A percentile compares a stretch with the other conserved stretches of the same genome.
These are phyloP conservation scores for Cyrtorhinus lividipennis DNA, from an alignment of 1,140 invertebrate genomes.

Conservation along the genomic window DNA sequence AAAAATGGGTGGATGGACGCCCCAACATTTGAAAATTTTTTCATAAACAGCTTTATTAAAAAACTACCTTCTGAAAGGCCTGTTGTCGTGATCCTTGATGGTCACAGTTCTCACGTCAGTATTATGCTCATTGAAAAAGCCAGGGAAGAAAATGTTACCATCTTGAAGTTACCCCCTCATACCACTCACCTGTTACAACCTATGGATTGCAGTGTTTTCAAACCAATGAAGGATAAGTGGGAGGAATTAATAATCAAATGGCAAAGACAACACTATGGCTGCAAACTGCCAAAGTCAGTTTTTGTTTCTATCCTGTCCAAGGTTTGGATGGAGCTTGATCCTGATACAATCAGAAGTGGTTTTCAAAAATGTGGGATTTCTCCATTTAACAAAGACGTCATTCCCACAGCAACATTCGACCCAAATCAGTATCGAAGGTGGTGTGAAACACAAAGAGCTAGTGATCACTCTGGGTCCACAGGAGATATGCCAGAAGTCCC, in stretches of 20 bases:
- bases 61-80: neutral
- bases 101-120: neutral
- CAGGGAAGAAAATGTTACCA: conserved; percentile 16
- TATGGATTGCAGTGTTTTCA: conserved; percentile 20
- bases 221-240: conserved; percentile 24
- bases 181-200: conserved; percentile 22
- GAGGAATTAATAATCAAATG: conserved; percentile 21
- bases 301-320: conserved; percentile 5
- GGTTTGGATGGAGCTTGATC: conserved; percentile 1
- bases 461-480: too few relatives aligned
- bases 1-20: neutral
- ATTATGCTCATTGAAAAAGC: neutral
- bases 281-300: conserved; percentile 5
- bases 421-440: too few relatives aligned
- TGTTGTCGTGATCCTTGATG: neutral
- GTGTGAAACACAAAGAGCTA: too few relatives aligned
- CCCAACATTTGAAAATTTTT: neutral
- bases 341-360: neutral
- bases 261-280: neutral
- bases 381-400: too few relatives aligned
- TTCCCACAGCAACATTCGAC: too few relatives aligned
- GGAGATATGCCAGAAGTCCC: too few relatives aligned
- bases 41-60: neutral
- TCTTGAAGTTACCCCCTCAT: conserved; percentile 21
- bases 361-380: too few relatives aligned